Evolutionary conservation across 2,888 invertebrate genomes (phyloP).

Genomic region (Thereva unica): DNA sequence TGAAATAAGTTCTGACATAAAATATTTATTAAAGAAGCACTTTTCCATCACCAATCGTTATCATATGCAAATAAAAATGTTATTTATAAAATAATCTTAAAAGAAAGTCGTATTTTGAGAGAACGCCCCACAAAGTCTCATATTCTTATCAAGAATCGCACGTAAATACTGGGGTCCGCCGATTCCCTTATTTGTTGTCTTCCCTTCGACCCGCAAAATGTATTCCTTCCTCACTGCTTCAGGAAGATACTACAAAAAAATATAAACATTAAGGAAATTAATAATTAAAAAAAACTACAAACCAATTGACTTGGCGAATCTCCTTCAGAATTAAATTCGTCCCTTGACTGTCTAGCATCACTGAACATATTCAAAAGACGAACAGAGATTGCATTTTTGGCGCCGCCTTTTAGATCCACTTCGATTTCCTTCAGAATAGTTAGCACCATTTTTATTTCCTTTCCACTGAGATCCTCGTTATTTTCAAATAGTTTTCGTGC

Average conservation of each 20-base stretch:
- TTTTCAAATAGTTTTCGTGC: conserved; percentile 41
- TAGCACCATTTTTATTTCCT: conserved; percentile 36
- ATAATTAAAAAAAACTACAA: conserved; percentile 20
- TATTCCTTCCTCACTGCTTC: conserved; percentile 58
- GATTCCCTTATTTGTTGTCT: conserved; percentile 49
- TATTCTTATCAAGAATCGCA: conserved; percentile 70
- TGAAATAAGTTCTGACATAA: too few species aligned
- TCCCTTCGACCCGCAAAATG: conserved; percentile 58
- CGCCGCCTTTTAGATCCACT: conserved; percentile 40
- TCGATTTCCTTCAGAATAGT: conserved; percentile 42
- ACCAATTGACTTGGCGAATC: conserved; percentile 32
- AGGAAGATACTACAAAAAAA: conserved; percentile 43
- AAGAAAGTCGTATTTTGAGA: conserved; percentile 74
- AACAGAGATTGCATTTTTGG: conserved; percentile 40
- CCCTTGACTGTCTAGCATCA: conserved; percentile 40
- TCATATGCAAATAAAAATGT: neutral
- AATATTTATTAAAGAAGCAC: too few species aligned
- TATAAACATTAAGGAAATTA: conserved; percentile 15
- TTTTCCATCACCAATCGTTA: conserved; percentile 18
- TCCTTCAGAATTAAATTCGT: conserved; percentile 39
- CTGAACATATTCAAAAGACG: conserved; percentile 43
- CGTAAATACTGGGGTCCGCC: conserved; percentile 58
- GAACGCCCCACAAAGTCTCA: conserved; percentile 78
- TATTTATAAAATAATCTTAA: conserved; percentile 37
- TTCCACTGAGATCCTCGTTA: conserved; percentile 3